phyloP scores from a whole-genome alignment of 2,113 vertebrate genomes.

The Nibea albiflora region DNA sequence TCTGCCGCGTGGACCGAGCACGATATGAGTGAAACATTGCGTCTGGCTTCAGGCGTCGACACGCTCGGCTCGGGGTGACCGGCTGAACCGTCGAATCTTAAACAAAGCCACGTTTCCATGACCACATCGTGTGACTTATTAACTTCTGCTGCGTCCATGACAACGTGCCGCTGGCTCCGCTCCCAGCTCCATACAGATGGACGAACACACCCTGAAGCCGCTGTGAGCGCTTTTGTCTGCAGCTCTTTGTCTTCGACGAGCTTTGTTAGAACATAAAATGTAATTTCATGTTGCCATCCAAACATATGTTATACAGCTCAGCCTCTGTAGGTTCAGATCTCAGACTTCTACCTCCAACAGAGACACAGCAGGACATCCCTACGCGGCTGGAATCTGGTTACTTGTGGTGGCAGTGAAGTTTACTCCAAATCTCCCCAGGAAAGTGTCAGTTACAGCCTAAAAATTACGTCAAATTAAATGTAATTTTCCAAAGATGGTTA shows the following conservation, averaged over 20 bases:
- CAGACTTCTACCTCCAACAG: slow-evolving; percentile 11
- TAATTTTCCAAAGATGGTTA: slow-evolving; percentile 37
- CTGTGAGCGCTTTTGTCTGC: not conserved
- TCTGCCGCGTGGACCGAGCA: not conserved
- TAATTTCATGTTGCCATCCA: not conserved
- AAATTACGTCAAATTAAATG: slow-evolving; percentile 40
- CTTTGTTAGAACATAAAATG: slow-evolving; percentile 4
- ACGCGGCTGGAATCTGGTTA: not conserved
- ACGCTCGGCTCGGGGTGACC: not conserved
- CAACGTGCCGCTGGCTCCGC: not conserved
- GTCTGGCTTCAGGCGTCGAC: not conserved
- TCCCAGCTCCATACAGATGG: not conserved
- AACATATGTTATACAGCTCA: not conserved
- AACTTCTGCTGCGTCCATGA: not conserved
- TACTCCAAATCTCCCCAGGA: not conserved
- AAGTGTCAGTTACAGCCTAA: slow-evolving; percentile 11
- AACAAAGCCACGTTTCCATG: not conserved
- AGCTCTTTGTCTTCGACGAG: not conserved
- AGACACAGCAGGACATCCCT: slow-evolving; percentile 14
- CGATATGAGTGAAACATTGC: not conserved
- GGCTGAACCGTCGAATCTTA: not conserved
- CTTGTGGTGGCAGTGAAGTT: not conserved
- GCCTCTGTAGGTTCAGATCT: not conserved
- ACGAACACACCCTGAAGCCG: not conserved
- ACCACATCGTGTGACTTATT: not conserved